Percentiles rank a stretch among this genome's conserved stretches.
Conservation (phyloP, 2,888 invertebrate genomes). For the Nomada lathburiana region DNA sequence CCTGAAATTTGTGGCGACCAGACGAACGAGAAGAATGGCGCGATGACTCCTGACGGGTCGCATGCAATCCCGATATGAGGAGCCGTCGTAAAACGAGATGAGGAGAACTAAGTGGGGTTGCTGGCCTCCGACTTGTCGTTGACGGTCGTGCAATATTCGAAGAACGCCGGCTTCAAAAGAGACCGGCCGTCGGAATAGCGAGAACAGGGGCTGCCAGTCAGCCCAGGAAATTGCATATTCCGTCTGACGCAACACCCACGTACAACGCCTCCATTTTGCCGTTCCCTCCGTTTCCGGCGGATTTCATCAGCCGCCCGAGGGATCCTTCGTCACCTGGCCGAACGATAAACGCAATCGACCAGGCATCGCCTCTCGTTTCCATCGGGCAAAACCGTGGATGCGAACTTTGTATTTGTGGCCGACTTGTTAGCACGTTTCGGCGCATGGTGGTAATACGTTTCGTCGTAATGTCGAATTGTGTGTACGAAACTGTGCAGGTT, state of each 20-base stretch:
- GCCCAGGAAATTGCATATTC: conserved; percentile 65
- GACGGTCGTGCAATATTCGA: conserved; percentile 58
- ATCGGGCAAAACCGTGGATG: not conserved
- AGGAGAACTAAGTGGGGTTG: conserved; percentile 51
- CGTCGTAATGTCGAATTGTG: too few species aligned
- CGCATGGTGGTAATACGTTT: too few species aligned
- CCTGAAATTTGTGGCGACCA: conserved; percentile 40
- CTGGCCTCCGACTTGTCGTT: conserved; percentile 41
- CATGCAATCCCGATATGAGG: conserved; percentile 54
- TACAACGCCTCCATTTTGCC: conserved; percentile 45
- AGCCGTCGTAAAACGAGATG: conserved; percentile 53
- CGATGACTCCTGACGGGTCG: conserved; percentile 42
- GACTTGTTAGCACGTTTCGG: not conserved
- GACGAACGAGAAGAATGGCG: conserved; percentile 19
- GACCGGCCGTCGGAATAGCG: conserved; percentile 25
- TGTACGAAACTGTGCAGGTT: too few species aligned
- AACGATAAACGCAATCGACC: conserved; percentile 24
- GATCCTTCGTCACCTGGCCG: conserved; percentile 18
- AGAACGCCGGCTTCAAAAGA: conserved; percentile 55
- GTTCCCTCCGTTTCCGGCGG: conserved; percentile 29
- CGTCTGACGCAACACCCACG: conserved; percentile 51
- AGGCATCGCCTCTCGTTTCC: not conserved
- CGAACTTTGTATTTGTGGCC: not conserved
- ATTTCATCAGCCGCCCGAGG: conserved; percentile 41
- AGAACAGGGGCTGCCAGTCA: conserved; percentile 23